Evolutionary conservation across 2,888 invertebrate genomes (phyloP).

Genomic region (Halocaridina rubra): DNA sequence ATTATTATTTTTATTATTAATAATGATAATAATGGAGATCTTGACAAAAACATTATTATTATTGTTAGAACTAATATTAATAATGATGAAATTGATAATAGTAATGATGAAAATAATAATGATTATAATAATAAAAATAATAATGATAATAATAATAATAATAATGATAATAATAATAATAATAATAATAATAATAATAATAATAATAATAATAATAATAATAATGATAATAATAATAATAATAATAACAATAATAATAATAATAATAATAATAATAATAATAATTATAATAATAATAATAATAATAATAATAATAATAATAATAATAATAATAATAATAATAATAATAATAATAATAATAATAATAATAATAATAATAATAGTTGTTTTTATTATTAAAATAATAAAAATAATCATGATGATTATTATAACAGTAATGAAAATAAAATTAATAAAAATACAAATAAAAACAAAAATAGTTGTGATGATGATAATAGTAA

Average conservation of each 20-base stretch:
- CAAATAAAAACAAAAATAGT: background rate
- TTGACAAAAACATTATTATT: background rate
- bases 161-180: background rate
- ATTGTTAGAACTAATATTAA: background rate
- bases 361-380: conserved; percentile 3
- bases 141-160: background rate
- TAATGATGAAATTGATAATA: background rate
- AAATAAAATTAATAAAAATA: background rate
- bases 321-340: background rate
- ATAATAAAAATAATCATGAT: background rate
- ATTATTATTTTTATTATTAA: background rate
- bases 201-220: background rate
- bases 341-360: background rate
- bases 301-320: background rate
- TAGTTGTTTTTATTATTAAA: background rate
- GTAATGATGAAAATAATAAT: background rate
- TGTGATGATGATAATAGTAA: background rate
- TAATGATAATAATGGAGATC: background rate
- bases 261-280: background rate
- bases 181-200: background rate
- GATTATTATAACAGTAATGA: background rate
- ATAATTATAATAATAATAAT: background rate
- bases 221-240: background rate
- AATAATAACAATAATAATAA: background rate
- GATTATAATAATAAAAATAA: background rate